Evolutionary conservation across 2,113 vertebrate genomes (phyloP), one percentile per base, ranked within the genome.

Genomic region (Pandion haliaetus): DNA sequence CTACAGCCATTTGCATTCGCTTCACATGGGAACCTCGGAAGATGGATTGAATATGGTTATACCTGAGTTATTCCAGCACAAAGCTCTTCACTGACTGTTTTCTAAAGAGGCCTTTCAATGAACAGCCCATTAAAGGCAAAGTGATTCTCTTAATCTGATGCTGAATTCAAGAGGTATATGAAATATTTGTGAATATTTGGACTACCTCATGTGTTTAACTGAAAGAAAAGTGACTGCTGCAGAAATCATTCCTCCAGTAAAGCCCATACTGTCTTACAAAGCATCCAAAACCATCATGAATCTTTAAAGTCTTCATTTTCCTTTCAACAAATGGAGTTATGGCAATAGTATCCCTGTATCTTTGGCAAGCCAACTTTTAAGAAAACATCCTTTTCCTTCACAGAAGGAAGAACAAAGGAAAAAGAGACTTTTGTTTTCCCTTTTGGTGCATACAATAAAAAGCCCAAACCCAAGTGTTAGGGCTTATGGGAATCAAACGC

Each of bases 1-100:
- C 52, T 16, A 6, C 0, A 0, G 18, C 18, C 77, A 8, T 0
- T 6, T 6, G 63, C 65, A 20, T 19, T 54, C 16, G 0, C 19
- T 7, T 32, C 34, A 38, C 45, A 6, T 5, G 14, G 82, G 38
- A 71, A 3, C 14, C 19, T 47, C 2, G 0, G 5, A 10, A 23
- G 20, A 21, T 5, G 29, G 72, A 23, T 5, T 73, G 38, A 44
- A 11, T 9, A 1, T 5, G 25, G 55, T 36, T 17, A 31, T 18
- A 70, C 26, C 42, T 2, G 45, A 36, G 50, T 14, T 58, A 42
- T 12, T 88, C 10, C n/a, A 15, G 85, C 91, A 58, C 57, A 36
- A 24, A 85, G 50, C 88, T 82, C 70, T 62, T 15, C 69, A 50
- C 2, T 58, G 74, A 14, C n/a, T 77, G 47, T 10, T 72, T 54